These are phyloP conservation scores for human (Homo sapiens) DNA, from an alignment of 2,113 vertebrate genomes.

Conservation along the genomic window GRCh38 chr13:87824001-87824500, in stretches of 20 bases:
- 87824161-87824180: conserved; percentile 67
- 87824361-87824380: conserved; percentile 42
- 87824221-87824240: conserved; percentile 76
- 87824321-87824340: conserved; percentile 51
- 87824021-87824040: background rate
- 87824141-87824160: conserved; percentile 70
- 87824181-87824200: conserved; percentile 55
- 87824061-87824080: conserved; percentile 52
- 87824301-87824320: conserved; percentile 68
- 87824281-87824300: conserved; percentile 73
- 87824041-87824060: conserved; percentile 33
- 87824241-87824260: conserved; percentile 80
- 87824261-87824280: conserved; percentile 73
- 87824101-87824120: conserved; percentile 36
- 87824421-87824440: conserved; percentile 30
- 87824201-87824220: conserved; percentile 74
- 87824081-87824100: conserved; percentile 53
- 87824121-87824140: conserved; percentile 60
- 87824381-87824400: conserved; percentile 42
- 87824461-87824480: background rate
- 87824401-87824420: background rate
- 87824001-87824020: background rate
- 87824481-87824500: background rate
- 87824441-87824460: background rate
- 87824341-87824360: conserved; percentile 49